A percentile compares a stretch with the other conserved stretches of the same genome.
These are phyloP conservation scores for Limnephilus marmoratus DNA, from an alignment of 2,888 invertebrate genomes.

Conservation along the genomic window DNA sequence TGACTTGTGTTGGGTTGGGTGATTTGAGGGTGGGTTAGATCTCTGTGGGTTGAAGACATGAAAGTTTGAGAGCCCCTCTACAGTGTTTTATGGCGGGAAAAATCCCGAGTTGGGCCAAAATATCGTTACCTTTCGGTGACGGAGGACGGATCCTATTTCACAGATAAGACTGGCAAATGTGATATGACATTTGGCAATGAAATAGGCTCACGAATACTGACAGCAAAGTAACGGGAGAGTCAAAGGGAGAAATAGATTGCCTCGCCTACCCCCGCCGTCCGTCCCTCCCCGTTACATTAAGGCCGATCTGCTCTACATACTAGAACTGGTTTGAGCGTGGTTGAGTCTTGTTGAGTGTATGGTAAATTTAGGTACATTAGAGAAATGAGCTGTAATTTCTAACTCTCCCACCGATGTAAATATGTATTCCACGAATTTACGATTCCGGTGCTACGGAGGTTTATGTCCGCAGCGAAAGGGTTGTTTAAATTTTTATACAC, in stretches of 20 bases:
- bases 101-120: conserved; percentile 24
- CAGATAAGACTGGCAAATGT: conserved; percentile 40
- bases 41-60: background rate
- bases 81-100: conserved; percentile 33
- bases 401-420: conserved; percentile 10
- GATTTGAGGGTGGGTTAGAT: background rate
- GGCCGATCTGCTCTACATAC: background rate
- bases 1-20: background rate
- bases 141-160: conserved; percentile 26
- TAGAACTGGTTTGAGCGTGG: background rate
- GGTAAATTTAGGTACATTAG: background rate
- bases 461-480: conserved; percentile 50
- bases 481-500: conserved; percentile 49
- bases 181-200: conserved; percentile 30
- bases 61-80: conserved; percentile 3
- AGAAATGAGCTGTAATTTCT: conserved; percentile 13
- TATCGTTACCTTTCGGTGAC: conserved; percentile 22
- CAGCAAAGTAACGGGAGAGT: background rate
- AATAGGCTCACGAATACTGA: background rate
- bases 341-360: background rate
- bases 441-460: conserved; percentile 28
- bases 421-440: conserved; percentile 38
- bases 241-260: background rate
- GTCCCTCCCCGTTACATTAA: background rate
- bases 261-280: background rate